Percentiles rank a stretch among this genome's conserved stretches.
Conservation (phyloP, 1,140 invertebrate species). For the Acromyrmex charruanus region DNA sequence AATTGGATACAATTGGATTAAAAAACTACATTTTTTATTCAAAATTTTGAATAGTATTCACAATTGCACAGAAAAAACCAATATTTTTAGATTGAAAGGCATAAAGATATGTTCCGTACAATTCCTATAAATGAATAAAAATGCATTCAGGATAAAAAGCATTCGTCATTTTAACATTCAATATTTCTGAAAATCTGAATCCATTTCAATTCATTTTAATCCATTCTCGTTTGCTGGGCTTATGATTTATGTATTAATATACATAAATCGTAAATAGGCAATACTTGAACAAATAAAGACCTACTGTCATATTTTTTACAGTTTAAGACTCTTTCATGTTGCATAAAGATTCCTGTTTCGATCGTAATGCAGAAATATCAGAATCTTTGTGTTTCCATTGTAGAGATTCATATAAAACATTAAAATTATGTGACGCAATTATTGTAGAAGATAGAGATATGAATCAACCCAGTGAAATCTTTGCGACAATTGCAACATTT, state of each 20-base stretch:
- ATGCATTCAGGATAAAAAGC: too few species aligned
- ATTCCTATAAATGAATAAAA: too few species aligned
- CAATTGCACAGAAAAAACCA: too few species aligned
- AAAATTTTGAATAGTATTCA: too few species aligned
- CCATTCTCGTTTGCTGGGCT: too few species aligned
- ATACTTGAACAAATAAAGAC: conserved; percentile 56
- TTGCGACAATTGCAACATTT: conserved; percentile 60
- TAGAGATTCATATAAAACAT: conserved; percentile 19
- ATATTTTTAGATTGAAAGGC: too few species aligned
- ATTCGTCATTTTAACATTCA: too few species aligned
- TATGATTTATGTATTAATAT: not conserved
- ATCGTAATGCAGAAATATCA: not conserved
- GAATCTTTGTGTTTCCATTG: conserved; percentile 24
- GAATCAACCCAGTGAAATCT: conserved; percentile 51
- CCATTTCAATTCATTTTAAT: too few species aligned
- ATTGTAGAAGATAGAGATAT: conserved; percentile 49
- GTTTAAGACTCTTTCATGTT: conserved; percentile 33
- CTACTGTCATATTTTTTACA: conserved; percentile 55
- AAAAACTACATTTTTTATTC: too few species aligned
- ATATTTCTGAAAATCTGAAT: too few species aligned
- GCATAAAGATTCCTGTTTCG: conserved; percentile 12
- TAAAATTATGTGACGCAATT: conserved; percentile 24
- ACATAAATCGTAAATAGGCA: conserved; percentile 52
- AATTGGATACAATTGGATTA: too few species aligned
- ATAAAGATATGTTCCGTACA: too few species aligned